Evolutionary conservation across 1,140 invertebrate genomes (phyloP).

Genomic region (Micrasema minimum): DNA sequence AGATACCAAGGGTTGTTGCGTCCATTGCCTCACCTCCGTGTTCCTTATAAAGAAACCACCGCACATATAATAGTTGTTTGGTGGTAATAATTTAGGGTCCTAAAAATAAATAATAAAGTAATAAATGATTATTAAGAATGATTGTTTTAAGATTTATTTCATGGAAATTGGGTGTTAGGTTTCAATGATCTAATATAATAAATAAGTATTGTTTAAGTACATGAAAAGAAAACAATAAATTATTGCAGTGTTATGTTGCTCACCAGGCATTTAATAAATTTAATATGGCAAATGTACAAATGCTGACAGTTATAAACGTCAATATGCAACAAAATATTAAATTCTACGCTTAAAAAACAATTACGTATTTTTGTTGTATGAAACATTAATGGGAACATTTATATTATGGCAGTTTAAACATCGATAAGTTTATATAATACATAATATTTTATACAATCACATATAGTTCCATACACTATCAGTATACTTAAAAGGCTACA

Average conservation of each 20-base stretch:
- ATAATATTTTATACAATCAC: conserved; percentile 44
- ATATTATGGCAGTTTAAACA: conserved; percentile 50
- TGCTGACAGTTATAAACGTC: conserved; percentile 48
- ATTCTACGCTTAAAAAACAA: conserved; percentile 52
- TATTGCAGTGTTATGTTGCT: conserved; percentile 40
- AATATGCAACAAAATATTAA: conserved; percentile 50
- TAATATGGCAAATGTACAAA: conserved; percentile 53
- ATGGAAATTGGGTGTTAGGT: no score
- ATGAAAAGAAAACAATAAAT: conserved; percentile 19
- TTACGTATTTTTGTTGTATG: conserved; percentile 52
- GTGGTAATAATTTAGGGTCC: no score
- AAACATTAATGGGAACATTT: conserved; percentile 49
- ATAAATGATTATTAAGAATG: no score
- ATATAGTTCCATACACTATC: conserved; percentile 47
- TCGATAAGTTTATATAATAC: conserved; percentile 41
- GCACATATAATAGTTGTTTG: no score
- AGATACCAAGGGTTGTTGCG: no score
- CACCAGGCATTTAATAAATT: conserved; percentile 49
- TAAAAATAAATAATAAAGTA: no score
- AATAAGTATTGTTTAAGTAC: no score
- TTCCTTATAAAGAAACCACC: no score
- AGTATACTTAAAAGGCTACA: conserved; percentile 51
- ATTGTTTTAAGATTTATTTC: no score
- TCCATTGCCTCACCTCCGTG: no score
- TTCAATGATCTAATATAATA: no score